Evolutionary conservation across 1,140 invertebrate species (phyloP), one percentile per base, ranked within the genome.

Genomic region (Drosophila miranda): DNA sequence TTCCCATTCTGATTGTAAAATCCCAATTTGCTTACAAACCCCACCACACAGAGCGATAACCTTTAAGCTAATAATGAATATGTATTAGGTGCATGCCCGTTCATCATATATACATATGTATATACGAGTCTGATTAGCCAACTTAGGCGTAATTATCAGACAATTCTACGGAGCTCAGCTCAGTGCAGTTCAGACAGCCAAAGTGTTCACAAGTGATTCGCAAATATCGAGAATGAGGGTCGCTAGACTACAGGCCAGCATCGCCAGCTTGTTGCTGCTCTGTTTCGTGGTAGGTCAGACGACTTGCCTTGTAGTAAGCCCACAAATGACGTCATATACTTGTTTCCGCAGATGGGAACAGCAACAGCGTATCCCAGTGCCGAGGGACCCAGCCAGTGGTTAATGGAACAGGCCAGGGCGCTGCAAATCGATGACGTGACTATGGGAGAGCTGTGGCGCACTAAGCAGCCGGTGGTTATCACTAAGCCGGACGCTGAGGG

Each of bases 201-300:
- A 28, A 19, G 43, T 41, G 21, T 26, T 61, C 21, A 9, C 56
- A 38, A 62, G 42, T 61, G 28, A 19, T 14, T 42, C 28, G 56
- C 9, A 62, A 13, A n/a, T 14, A 63, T 28, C 14, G 21, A 62
- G 1, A 21, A 63, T 63, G 60, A 61, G 41, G 13, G 19, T 11
- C 30, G 43, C 30, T 21, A 14, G 62, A 41, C 43, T 62, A 6
- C 14, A 19, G 58, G 28, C 21, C 19, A 38, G 52, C 19, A 54
- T 50, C n/a, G 30, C 45, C 19, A 38, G 70, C 55, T 38, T 80
- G n/a, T 56, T 80, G 16, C 67, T 80, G 34, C 38, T 72, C 8
- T 38, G 34, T 9, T 14, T 77, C 42, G 49, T 72, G 78, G 78
- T 80, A 81, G 78, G 78, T 77, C 61, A 67, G 54, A 34, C 58